These are phyloP conservation scores for Phaethon lepturus DNA, from an alignment of 2,113 vertebrate species.

Conservation along the genomic window DNA sequence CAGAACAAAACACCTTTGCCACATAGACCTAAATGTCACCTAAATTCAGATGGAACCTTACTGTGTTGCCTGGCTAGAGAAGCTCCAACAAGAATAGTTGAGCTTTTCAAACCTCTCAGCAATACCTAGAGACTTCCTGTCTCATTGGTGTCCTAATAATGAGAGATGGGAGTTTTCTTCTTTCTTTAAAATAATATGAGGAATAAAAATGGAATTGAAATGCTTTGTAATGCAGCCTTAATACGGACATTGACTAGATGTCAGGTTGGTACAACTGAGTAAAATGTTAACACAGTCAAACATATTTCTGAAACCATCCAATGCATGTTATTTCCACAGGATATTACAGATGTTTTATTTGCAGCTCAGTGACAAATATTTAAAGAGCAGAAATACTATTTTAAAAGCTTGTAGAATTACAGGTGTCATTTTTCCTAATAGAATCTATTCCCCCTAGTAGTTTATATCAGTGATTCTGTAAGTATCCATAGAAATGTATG, in stretches of 20 bases:
- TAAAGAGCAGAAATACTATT: conserved; percentile 58
- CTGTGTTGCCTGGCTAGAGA: not conserved
- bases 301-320: conserved; percentile 24
- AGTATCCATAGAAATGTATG: conserved; percentile 25
- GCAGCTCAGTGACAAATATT: conserved; percentile 36
- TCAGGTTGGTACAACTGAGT: not conserved
- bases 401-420: conserved; percentile 39
- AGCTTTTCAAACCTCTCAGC: not conserved
- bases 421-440: conserved; percentile 62
- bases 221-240: not conserved
- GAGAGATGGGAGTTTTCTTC: not conserved
- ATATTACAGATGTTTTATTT: conserved; percentile 42
- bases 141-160: not conserved
- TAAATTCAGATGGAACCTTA: not conserved
- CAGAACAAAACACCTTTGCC: not conserved
- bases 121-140: not conserved
- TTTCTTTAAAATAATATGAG: not conserved
- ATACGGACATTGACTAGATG: conserved; percentile 21
- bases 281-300: conserved; percentile 1
- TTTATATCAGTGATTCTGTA: conserved; percentile 40
- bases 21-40: not conserved
- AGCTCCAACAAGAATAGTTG: not conserved
- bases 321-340: not conserved
- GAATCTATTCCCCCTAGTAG: conserved; percentile 38
- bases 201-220: not conserved